Percentiles rank a stretch among this genome's conserved stretches.
Conservation (phyloP, 2,888 invertebrate species). For the Patella caerulea region DNA sequence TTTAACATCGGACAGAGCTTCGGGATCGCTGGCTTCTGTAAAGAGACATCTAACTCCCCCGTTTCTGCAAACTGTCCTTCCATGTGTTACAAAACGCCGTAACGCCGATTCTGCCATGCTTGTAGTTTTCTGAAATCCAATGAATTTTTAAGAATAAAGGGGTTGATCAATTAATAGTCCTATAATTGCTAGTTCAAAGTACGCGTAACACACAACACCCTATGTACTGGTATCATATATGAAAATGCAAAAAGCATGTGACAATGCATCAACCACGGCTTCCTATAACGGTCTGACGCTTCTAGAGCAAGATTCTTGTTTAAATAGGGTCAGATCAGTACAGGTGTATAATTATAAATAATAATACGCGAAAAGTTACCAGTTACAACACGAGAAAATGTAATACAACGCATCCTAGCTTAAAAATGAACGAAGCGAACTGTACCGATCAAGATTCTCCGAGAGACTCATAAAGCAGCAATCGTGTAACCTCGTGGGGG, state of each 20-base stretch:
- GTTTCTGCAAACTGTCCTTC: constrained; percentile 30
- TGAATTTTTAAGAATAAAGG: too few relatives aligned
- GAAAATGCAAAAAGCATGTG: too few relatives aligned
- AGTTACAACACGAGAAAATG: neutral
- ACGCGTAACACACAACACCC: too few relatives aligned
- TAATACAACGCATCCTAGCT: neutral
- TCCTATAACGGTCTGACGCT: too few relatives aligned
- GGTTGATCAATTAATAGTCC: too few relatives aligned
- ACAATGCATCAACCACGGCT: too few relatives aligned
- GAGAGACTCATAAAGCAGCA: neutral
- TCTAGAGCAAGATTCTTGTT: neutral
- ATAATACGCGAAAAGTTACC: constrained; percentile 2
- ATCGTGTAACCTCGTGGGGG: neutral
- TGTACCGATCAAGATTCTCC: constrained; percentile 2
- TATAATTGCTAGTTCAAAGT: too few relatives aligned
- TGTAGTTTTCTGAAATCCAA: too few relatives aligned
- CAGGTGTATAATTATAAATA: constrained; percentile 3
- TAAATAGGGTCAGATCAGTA: constrained; percentile 7
- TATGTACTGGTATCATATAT: too few relatives aligned
- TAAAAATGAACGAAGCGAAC: constrained; percentile 7
- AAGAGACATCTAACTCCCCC: constrained; percentile 19
- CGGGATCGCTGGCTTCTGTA: constrained; percentile 24
- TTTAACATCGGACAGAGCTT: constrained; percentile 6
- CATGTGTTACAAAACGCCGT: constrained; percentile 38
- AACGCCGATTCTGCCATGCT: constrained; percentile 35